These are phyloP conservation scores for Frieseomelitta varia DNA, from an alignment of 1,140 invertebrate genomes.

Conservation along the genomic window DNA sequence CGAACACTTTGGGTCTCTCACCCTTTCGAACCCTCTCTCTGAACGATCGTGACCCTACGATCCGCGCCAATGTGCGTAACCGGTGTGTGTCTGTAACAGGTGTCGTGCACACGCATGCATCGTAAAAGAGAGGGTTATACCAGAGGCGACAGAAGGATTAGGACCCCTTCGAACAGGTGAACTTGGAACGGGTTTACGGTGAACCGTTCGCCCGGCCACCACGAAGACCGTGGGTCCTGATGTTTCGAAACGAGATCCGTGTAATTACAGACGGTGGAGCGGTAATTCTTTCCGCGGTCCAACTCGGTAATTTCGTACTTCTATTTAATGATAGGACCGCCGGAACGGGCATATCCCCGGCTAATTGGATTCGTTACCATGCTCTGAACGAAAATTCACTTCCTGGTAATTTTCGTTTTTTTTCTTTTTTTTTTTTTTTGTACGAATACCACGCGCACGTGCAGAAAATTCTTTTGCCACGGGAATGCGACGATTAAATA, in stretches of 20 bases:
- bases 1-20: constrained; percentile 59
- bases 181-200: not conserved
- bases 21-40: constrained; percentile 71
- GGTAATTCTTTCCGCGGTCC: accelerated
- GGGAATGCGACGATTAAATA: accelerated
- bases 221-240: constrained; percentile 7
- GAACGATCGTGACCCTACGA: constrained; percentile 49
- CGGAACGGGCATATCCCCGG: accelerated
- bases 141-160: constrained; percentile 32
- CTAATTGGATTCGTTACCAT: not conserved
- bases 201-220: constrained; percentile 16
- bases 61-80: constrained; percentile 45
- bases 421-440: no score
- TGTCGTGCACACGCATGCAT: constrained; percentile 19
- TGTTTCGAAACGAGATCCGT: constrained; percentile 16
- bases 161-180: constrained; percentile 50
- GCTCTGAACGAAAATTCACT: accelerated
- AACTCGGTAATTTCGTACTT: not conserved
- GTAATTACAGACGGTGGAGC: not conserved
- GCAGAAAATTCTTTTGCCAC: no score
- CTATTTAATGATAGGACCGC: not conserved
- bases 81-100: constrained; percentile 54
- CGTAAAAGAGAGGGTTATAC: constrained; percentile 49
- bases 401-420: no score
- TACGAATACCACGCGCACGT: not conserved